Base-by-base conservation (phyloP, 2,797 vertebrate species). In the Cirrhinus molitorella region DNA sequence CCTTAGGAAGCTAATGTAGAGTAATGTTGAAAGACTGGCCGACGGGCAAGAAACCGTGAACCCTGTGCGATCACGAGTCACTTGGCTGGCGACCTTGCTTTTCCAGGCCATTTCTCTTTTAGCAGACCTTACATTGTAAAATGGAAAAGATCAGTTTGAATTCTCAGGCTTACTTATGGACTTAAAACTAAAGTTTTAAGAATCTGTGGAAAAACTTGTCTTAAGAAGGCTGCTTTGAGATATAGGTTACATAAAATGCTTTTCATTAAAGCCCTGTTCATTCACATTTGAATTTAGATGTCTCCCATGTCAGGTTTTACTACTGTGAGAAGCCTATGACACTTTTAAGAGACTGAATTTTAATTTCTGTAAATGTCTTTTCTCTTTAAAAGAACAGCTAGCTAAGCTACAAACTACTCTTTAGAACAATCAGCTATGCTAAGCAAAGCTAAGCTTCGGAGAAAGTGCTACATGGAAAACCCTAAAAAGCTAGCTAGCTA, bases 1-100 rank as follows among this genome's bases (percentile, higher is more conserved):
- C 73, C 78, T 85, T 81, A 87, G 76, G 72, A 40, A 43, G 45
- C 80, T 81, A 53, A 82, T 81, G 80, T 49, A 72, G 66, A 74
- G 65, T 82, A 83, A 79, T 83, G 63, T 59, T 43, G 34, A 53
- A 53, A 66, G 40, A 65, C 51, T 23, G 55, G 13, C n/a, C 59
- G 51, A 81, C 16, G 13, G 51, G 40, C 40, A 49, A 34, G 59
- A 68, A 40, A 76, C 25, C 23, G 63, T 71, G 55, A 79, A 57
- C 53, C 40, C 43, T 65, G 14, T 71, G n/a, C 65, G 40, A 51
- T 19, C n/a, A 63, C 23, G 40, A 47, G 25, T 55, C 25, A 49
- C 25, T 70, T 79, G 55, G 68, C 57, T 66, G 74, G 45, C 2
- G 66, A 85, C 67, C 25, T 82, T 86, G 72, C 28, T n/a, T 79